phyloP scores from a whole-genome alignment of 1,140 invertebrate species.

The Aphelenchoides besseyi region DNA sequence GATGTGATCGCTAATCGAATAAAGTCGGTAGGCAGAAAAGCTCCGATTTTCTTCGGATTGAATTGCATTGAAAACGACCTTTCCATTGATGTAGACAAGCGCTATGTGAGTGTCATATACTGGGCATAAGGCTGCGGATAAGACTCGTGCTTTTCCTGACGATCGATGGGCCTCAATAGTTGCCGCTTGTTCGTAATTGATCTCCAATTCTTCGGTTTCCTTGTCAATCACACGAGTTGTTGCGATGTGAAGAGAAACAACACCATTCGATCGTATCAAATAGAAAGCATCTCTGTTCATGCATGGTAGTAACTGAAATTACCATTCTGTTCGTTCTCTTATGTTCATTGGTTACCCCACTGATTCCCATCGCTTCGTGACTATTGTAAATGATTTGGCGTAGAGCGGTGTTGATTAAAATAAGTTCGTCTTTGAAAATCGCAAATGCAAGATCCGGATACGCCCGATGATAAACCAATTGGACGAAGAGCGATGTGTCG shows the following conservation, averaged over 20 bases:
- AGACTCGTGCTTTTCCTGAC: slow-evolving; percentile 32
- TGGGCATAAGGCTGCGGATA: slow-evolving; percentile 42
- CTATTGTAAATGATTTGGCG: slow-evolving; percentile 35
- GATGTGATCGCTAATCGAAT: slow-evolving; percentile 18
- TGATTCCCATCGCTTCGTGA: neutral
- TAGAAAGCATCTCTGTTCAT: slow-evolving; percentile 45
- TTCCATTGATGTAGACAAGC: slow-evolving; percentile 41
- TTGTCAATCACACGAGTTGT: slow-evolving; percentile 8
- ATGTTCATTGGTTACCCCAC: neutral
- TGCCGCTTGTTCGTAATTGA: slow-evolving; percentile 34
- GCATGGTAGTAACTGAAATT: slow-evolving; percentile 42
- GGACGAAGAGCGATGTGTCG: slow-evolving; percentile 15
- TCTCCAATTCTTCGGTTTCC: slow-evolving; percentile 21
- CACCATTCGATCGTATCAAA: slow-evolving; percentile 41
- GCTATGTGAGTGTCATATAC: slow-evolving; percentile 37
- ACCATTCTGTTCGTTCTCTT: neutral
- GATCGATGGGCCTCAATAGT: slow-evolving; percentile 38
- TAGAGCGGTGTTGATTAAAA: neutral
- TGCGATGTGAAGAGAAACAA: slow-evolving; percentile 40
- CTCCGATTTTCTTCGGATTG: slow-evolving; percentile 1
- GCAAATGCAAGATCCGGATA: slow-evolving; percentile 39
- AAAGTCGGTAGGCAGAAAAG: neutral
- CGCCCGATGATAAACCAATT: slow-evolving; percentile 37
- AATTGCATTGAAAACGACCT: slow-evolving; percentile 41
- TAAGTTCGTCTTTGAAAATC: slow-evolving; percentile 43